Conservation (phyloP, 2,113 vertebrate genomes). For the Tursiops truncatus region DNA sequence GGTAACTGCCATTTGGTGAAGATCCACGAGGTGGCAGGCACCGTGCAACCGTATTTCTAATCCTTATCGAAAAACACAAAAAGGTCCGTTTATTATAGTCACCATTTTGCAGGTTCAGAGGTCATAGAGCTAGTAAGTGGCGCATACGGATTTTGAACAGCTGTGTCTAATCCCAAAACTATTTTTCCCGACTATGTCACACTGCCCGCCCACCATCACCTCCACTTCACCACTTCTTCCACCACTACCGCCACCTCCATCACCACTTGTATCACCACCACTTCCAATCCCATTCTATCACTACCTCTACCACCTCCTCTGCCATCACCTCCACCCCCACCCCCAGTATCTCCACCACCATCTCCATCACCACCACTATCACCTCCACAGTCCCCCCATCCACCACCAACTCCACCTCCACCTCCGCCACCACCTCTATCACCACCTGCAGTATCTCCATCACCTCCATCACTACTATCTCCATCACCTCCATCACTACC, state of each 20-base stretch:
- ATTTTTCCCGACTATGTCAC: neutral
- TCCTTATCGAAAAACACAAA: neutral
- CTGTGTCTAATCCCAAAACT: too few species aligned
- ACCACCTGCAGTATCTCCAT: neutral
- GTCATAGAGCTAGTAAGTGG: neutral
- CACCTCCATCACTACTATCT: neutral
- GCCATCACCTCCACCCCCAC: too few species aligned
- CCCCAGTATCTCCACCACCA: neutral
- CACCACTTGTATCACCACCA: too few species aligned
- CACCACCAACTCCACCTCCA: neutral
- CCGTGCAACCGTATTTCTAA: neutral
- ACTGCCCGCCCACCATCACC: neutral
- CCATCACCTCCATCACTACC: neutral
- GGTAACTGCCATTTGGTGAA: neutral
- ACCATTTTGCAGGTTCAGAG: neutral
- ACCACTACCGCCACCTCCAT: too few species aligned
- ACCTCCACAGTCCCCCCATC: neutral
- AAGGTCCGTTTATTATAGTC: neutral
- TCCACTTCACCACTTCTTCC: accelerated
- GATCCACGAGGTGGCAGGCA: neutral
- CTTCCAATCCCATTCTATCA: too few species aligned
- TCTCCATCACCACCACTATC: neutral
- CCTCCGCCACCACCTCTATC: too few species aligned
- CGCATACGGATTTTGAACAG: neutral
- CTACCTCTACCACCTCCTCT: accelerated